Percentiles rank a stretch among this genome's conserved stretches.
Conservation (phyloP, 2,797 vertebrate species). For the Cossypha niveicapilla region DNA sequence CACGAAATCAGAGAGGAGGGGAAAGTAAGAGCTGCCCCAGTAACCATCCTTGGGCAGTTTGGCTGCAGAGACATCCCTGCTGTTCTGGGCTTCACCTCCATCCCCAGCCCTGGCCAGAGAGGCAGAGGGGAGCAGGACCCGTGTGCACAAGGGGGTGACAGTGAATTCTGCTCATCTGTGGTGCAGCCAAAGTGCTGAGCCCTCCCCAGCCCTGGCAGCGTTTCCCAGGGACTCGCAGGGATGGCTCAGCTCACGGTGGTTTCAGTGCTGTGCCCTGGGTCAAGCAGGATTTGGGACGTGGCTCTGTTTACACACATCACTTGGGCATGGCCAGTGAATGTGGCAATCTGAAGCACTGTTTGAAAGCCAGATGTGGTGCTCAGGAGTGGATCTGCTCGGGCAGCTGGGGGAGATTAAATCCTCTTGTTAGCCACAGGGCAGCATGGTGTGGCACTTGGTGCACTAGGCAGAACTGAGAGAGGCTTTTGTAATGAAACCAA, state of each 20-base stretch:
- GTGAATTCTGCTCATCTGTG: fast-evolving
- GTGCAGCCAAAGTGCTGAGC: not conserved
- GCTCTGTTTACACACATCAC: not conserved
- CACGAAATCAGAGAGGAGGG: not conserved
- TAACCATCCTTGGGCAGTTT: not conserved
- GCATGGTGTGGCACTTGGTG: not conserved
- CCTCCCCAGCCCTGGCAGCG: fast-evolving
- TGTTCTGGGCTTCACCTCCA: not conserved
- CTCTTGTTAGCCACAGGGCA: not conserved
- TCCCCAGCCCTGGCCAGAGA: not conserved
- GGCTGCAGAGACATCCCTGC: not conserved
- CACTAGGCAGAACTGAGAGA: conserved; percentile 1
- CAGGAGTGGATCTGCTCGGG: not conserved
- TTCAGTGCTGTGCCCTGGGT: too few species aligned
- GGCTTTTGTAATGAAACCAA: not conserved
- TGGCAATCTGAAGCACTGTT: not conserved
- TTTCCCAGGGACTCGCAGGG: not conserved
- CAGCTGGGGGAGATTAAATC: not conserved
- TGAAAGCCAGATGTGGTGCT: not conserved
- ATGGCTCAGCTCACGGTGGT: not conserved
- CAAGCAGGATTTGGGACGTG: fast-evolving
- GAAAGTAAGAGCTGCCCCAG: not conserved
- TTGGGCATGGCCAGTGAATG: not conserved
- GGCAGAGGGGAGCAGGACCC: not conserved
- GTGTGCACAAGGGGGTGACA: fast-evolving